These are phyloP conservation scores for Saxicola maurus DNA, from an alignment of 2,797 vertebrate genomes.

Conservation along the genomic window DNA sequence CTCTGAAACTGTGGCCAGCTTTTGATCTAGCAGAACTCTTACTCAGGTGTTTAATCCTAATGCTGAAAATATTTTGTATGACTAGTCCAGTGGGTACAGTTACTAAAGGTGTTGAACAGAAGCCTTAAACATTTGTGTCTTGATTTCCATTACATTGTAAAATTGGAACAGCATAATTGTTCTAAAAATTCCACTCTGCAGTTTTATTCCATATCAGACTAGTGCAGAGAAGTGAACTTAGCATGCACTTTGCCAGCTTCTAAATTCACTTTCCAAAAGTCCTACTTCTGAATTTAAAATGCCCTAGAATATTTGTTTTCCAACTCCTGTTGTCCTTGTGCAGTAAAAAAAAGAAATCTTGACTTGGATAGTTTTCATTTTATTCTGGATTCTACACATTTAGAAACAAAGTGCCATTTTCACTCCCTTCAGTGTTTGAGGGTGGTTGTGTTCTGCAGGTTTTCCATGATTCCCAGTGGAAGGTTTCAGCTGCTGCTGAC, in stretches of 20 bases:
- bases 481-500: not conserved
- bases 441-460: not conserved
- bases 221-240: not conserved
- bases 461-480: not conserved
- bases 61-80: not conserved
- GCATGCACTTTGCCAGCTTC: not conserved
- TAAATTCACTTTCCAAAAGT: not conserved
- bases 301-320: not conserved
- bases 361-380: not conserved
- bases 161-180: not conserved
- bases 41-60: not conserved
- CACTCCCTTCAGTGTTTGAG: rapidly evolving
- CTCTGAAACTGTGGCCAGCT: not conserved
- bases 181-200: not conserved
- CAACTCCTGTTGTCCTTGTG: not conserved
- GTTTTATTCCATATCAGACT: not conserved
- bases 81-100: not conserved
- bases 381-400: not conserved
- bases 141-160: not conserved
- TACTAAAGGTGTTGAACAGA: not conserved
- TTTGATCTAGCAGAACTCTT: not conserved
- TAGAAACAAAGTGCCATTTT: not conserved
- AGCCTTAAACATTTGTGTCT: not conserved
- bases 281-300: not conserved
- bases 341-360: not conserved